Evolutionary conservation across 2,888 invertebrate species (phyloP).

Genomic region (Habrosyne pyritoides): DNA sequence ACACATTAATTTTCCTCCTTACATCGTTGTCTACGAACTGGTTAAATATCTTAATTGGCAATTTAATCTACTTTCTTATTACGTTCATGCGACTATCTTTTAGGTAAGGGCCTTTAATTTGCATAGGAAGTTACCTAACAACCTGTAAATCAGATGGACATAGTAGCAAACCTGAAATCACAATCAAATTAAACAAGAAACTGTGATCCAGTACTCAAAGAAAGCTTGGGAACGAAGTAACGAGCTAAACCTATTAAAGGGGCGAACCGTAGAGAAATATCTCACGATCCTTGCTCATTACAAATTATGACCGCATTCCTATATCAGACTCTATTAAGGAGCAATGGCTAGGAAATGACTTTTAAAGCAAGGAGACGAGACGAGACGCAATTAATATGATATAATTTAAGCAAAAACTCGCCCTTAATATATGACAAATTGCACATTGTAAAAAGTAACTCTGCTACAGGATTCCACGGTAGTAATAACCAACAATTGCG

Average conservation of each 20-base stretch:
- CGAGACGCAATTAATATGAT: conserved; percentile 64
- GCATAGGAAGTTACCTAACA: neutral
- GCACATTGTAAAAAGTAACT: conserved; percentile 52
- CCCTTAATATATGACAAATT: conserved; percentile 69
- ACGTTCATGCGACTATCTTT: neutral
- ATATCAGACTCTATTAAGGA: conserved; percentile 63
- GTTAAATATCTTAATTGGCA: conserved; percentile 1
- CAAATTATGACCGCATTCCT: conserved; percentile 82
- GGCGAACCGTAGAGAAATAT: conserved; percentile 75
- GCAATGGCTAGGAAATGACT: conserved; percentile 56
- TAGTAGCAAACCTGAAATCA: conserved; percentile 61
- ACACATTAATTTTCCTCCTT: neutral
- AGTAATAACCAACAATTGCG: conserved; percentile 24
- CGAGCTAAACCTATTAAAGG: conserved; percentile 74
- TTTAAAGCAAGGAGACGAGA: conserved; percentile 30
- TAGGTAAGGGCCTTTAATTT: neutral
- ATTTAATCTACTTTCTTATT: neutral
- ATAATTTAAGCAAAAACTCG: conserved; percentile 67
- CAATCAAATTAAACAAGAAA: conserved; percentile 59
- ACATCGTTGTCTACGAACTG: neutral
- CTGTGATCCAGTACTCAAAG: conserved; percentile 43
- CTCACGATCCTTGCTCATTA: conserved; percentile 80
- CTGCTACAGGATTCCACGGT: conserved; percentile 11
- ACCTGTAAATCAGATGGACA: conserved; percentile 18
- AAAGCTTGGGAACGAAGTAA: conserved; percentile 76